These are phyloP conservation scores for Nyctereutes procyonoides DNA, from an alignment of 2,113 vertebrate genomes.

Conservation along the genomic window DNA sequence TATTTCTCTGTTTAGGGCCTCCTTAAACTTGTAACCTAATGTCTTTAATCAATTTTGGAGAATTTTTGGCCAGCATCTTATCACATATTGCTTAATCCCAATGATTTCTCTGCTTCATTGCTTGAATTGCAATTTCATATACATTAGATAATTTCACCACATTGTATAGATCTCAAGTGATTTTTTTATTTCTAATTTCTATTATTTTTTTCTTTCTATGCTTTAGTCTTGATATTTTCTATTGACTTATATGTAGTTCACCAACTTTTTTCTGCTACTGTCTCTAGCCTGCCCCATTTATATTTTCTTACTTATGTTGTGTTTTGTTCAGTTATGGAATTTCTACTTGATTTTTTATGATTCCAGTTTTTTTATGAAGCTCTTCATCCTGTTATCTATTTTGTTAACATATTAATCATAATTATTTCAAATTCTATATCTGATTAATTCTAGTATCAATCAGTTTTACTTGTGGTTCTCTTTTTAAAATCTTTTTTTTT, in stretches of 20 bases:
- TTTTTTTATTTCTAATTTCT: neutral
- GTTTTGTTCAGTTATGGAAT: neutral
- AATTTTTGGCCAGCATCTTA: neutral
- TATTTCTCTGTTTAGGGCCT: neutral
- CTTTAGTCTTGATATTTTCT: neutral
- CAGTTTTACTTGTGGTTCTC: neutral
- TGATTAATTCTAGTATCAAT: neutral
- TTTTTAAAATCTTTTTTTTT: neutral
- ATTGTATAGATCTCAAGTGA: neutral
- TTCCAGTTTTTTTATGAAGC: neutral
- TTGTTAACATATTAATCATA: neutral
- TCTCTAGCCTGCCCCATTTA: neutral
- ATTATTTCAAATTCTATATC: neutral
- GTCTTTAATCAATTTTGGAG: neutral
- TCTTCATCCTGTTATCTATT: neutral
- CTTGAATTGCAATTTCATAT: neutral
- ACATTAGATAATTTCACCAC: neutral
- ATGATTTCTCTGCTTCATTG: neutral
- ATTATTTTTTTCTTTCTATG: neutral
- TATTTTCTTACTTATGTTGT: neutral
- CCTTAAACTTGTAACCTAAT: neutral
- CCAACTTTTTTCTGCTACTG: neutral
- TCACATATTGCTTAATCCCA: neutral
- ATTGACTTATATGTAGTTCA: neutral
- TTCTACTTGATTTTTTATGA: neutral